phyloP scores from a whole-genome alignment of 2,888 invertebrate genomes.

The Matsumyia berberina region DNA sequence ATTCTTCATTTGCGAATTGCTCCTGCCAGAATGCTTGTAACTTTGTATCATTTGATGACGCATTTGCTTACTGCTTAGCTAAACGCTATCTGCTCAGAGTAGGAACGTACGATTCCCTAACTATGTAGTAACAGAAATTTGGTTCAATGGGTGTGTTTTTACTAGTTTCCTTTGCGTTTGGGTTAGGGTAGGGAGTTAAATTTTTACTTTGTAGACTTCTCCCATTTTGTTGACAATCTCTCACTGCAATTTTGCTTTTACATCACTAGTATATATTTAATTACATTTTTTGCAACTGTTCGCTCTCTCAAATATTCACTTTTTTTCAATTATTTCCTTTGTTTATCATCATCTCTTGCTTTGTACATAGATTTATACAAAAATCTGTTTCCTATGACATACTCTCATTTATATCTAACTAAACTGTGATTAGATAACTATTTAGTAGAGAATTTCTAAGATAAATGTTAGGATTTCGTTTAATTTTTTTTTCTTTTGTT shows the following conservation, averaged over 20 bases:
- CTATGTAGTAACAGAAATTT: too few species aligned
- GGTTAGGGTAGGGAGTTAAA: too few species aligned
- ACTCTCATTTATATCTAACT: constrained; percentile 67
- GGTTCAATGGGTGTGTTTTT: too few species aligned
- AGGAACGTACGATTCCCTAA: too few species aligned
- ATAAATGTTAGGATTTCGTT: constrained; percentile 70
- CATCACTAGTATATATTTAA: background rate
- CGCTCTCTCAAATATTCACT: constrained; percentile 27
- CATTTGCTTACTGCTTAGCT: too few species aligned
- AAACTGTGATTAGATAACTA: constrained; percentile 65
- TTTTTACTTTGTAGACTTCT: too few species aligned
- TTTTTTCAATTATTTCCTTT: constrained; percentile 5
- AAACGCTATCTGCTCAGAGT: too few species aligned
- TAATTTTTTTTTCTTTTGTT: constrained; percentile 25
- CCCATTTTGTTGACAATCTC: too few species aligned
- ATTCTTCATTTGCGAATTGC: too few species aligned
- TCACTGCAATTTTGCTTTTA: background rate
- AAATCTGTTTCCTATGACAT: constrained; percentile 77
- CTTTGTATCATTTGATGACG: too few species aligned
- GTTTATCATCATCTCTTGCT: constrained; percentile 52
- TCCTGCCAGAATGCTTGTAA: too few species aligned
- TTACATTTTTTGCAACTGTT: constrained; percentile 6
- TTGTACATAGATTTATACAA: constrained; percentile 74
- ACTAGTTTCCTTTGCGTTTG: too few species aligned
- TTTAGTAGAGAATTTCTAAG: constrained; percentile 66